A percentile compares a stretch with the other conserved stretches of the same genome.
Conservation (phyloP, 2,113 vertebrate species). For the Silurus asotus region DNA sequence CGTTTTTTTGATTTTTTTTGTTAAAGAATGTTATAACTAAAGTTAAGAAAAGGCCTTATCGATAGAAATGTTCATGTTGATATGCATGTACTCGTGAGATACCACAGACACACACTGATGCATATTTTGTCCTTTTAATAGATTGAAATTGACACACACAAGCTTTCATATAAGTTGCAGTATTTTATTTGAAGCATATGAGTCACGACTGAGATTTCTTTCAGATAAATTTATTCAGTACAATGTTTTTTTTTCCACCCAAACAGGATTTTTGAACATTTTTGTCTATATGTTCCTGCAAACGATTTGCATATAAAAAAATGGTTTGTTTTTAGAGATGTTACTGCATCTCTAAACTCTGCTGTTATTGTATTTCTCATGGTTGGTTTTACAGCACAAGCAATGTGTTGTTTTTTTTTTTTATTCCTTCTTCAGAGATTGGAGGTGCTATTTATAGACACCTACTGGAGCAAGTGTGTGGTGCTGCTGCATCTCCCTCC, state of each 20-base stretch:
- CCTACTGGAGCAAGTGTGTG: slow-evolving; percentile 69
- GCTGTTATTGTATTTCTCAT: slow-evolving; percentile 26
- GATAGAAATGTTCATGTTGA: neutral
- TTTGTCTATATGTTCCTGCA: neutral
- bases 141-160: neutral
- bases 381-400: slow-evolving; percentile 70
- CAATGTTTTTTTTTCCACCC: neutral
- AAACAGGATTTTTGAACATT: neutral
- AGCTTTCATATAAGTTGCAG: neutral
- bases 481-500: slow-evolving; percentile 68
- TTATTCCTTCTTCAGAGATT: slow-evolving; percentile 72
- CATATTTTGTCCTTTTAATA: neutral
- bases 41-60: neutral
- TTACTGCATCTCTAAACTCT: neutral
- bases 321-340: neutral
- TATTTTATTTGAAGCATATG: neutral
- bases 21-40: neutral
- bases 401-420: slow-evolving; percentile 70
- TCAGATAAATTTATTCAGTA: neutral
- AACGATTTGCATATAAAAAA: neutral
- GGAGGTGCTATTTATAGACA: slow-evolving; percentile 80
- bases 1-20: no score
- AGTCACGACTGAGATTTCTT: neutral
- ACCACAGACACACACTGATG: neutral
- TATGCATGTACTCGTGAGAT: no score